These are phyloP conservation scores for Scaptodrosophila lebanonensis DNA, from an alignment of 1,140 invertebrate genomes.

Conservation along the genomic window DNA sequence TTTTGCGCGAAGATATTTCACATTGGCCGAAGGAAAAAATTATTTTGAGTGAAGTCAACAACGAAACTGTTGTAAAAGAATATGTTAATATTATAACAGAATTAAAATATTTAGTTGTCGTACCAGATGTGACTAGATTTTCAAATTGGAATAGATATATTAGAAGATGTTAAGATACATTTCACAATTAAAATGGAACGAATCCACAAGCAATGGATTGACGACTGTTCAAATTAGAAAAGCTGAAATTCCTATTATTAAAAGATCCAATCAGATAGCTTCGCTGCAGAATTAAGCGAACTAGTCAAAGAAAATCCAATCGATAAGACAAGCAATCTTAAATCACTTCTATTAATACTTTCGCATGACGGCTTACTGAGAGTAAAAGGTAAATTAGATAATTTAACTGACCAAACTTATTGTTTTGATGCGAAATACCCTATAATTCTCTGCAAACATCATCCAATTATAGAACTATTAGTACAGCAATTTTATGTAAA, in stretches of 20 bases:
- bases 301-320: too few species aligned
- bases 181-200: neutral
- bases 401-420: too few species aligned
- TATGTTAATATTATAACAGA: neutral
- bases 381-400: too few species aligned
- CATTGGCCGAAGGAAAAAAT: too few species aligned
- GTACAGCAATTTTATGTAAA: slow-evolving; percentile 25
- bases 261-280: neutral
- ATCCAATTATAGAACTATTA: neutral
- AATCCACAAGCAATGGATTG: neutral
- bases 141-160: neutral
- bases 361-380: too few species aligned
- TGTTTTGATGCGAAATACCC: neutral
- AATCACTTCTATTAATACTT: too few species aligned
- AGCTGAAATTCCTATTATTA: neutral
- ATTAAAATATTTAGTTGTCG: neutral
- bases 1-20: too few species aligned
- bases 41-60: too few species aligned
- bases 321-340: too few species aligned
- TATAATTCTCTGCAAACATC: neutral
- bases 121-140: neutral
- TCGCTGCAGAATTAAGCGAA: too few species aligned
- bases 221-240: neutral
- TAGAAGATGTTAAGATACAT: neutral
- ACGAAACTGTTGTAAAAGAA: too few species aligned